Evolutionary conservation across 2,113 vertebrate genomes (phyloP).

Genomic region (Dasyornis broadbenti): DNA sequence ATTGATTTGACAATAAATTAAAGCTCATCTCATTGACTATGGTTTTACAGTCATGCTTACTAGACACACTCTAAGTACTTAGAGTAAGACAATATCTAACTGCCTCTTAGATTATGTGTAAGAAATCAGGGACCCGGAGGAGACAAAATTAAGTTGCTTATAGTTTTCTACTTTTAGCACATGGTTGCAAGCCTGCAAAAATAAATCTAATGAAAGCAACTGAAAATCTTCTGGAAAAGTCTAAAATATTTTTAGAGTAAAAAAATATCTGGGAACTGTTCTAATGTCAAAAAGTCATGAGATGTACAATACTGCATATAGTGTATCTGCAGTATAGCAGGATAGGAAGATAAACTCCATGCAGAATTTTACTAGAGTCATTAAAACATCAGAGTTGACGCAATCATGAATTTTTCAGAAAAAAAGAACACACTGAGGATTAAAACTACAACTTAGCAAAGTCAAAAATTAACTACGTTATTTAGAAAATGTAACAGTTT

Average conservation of each 20-base stretch:
- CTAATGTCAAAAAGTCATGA: background rate
- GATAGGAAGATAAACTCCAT: background rate
- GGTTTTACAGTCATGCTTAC: background rate
- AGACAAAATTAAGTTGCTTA: background rate
- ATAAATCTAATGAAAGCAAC: background rate
- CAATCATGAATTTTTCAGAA: background rate
- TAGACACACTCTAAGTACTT: background rate
- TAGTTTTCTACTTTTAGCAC: background rate
- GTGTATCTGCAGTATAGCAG: fast-evolving
- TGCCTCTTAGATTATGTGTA: background rate
- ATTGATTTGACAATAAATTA: background rate
- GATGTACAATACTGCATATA: background rate
- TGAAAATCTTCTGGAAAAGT: background rate
- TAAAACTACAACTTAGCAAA: background rate
- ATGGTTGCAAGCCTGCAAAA: background rate
- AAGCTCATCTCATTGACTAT: background rate
- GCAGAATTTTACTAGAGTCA: background rate
- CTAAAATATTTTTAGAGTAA: background rate
- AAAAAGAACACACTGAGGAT: background rate
- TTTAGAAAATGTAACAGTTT: fast-evolving
- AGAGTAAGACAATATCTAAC: background rate
- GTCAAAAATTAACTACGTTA: no score
- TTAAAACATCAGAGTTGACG: fast-evolving
- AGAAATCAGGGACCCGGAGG: background rate
- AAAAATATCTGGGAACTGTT: background rate